Base-by-base conservation (phyloP, 2,888 invertebrate species). In the Ichneumoninae sp. region DNA sequence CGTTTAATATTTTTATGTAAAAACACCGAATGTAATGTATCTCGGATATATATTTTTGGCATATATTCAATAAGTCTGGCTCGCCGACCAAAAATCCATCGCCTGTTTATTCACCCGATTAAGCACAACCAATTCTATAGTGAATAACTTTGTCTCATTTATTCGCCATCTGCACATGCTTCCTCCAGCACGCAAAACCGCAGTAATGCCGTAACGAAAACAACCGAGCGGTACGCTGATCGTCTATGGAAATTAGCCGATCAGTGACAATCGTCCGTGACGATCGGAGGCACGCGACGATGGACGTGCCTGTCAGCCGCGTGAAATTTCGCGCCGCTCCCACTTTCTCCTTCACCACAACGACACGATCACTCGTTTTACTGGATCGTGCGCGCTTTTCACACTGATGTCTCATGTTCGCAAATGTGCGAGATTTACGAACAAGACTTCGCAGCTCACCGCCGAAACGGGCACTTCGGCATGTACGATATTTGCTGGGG, bases 291-390 rank as follows among this genome's bases (percentile, higher is more conserved):
- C 70, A 70, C 70, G 70, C 33, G 70, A 52, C 33, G 50, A 8
- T n/a, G 22, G 44, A 57, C 57, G 44, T 30, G 72, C n/a, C 40
- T 40, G 30, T 60, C n/a, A 36, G 36, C 36, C 3, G 16, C 54
- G 40, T 26, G n/a, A 40, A 26, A 72, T 70, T 54, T 44, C 22
- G 8, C 60, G 7, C 72, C n/a, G 57, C 40, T 60, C 47, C 40
- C 72, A 72, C 72, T 72, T 72, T 72, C 60, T 26, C 44, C 22
- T 47, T 72, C 44, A 1, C 5, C 33, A 36, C 54, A 33, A 36
- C 40, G 57, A 57, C n/a, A 60, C 26, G 60, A 30, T 30, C 30
- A 30, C 30, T 72, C 8, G 57, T n/a, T 22, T 30, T 30, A 5
- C 30, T 5, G 5, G 5, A 8, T 8, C 19, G 44, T 30, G 19